Evolutionary conservation across 2,113 vertebrate genomes (phyloP), one percentile per base, ranked within the genome.

Genomic region (Hydrochoerus hydrochaeris): DNA sequence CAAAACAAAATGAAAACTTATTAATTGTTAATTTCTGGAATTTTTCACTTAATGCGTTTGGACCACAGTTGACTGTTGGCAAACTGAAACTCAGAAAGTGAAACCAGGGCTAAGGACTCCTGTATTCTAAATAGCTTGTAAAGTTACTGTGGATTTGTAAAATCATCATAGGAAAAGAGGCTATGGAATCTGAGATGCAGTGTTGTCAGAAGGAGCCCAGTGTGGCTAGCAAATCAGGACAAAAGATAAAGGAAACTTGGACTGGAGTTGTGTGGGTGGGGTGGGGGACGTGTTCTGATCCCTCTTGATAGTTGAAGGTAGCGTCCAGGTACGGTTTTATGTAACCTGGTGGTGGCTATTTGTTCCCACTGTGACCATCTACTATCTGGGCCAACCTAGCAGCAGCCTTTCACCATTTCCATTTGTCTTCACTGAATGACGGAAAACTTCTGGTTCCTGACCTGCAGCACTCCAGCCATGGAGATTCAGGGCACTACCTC

Each of bases 401-500:
- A 22, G 62, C 46, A 69, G 58, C 49, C 35, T 54, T 35, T 85
- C 32, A 13, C 44, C 10, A 11, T 49, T 49, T 67, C 28, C 14
- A 41, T 38, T 81, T 22, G 28, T 67, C 30, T n/a, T 60, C 38
- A 35, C 0, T 0, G n/a, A 49, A 60, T 60, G 82, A 46, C 44
- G n/a, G 46, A 44, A 22, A 41, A 32, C 26, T 10, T 73, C 52
- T n/a, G 0, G 30, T 8, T 83, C 41, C 41, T 4, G 19, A 81
- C 6, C 19, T 28, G 38, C 7, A 1, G 2, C 7, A 22, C 0
- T 2, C 6, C 5, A 35, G 57, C 38, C 35, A 0, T 44, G 7
- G 41, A 63, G 67, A 86, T 4, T 24, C 4, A 24, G 54, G 63
- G 4, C 12, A 2, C 52, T 58, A 13, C 58, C 14, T 52, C 32